Base-by-base conservation (phyloP, 1,140 invertebrate genomes). In the Eriosoma lanigerum region DNA sequence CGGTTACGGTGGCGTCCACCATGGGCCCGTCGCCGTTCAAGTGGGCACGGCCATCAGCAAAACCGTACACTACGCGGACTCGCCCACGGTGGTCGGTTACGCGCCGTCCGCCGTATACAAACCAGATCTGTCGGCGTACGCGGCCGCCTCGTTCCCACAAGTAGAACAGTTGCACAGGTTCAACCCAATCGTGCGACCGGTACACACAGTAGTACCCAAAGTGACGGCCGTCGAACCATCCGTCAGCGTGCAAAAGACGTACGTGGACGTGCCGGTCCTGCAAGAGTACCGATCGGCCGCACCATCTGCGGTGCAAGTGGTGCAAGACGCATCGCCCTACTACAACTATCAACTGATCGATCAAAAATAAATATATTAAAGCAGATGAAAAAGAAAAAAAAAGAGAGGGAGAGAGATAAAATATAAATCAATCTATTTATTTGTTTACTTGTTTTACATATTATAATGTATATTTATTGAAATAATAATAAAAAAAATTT, bases 31-130 rank as follows among this genome's bases (percentile, higher is more conserved):
- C 70, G 82, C 83, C 81, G 83, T 82, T 80, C 83, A 83, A 6
- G 75, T 82, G 9, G 82, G 80, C 29, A 80, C 80, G 13, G 82
- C 83, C 81, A 73, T 85, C 81, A 80, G 83, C 46, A 85, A 86
- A 82, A 84, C 83, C 81, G 84, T 86, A 15, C 46, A 68, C 38
- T 68, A 68, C 32, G 66, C 66, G 8, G 66, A 46, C 66, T 38
- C 4, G 15, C 21, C 66, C 12, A 84, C 86, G 1, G 86, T 86
- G 17, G 86, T 85, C 68, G 86, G 86, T 29, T 86, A 86, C 82
- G 83, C 72, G 26, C 82, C 82, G 21, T 76, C 83, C 62, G 72
- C 82, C 68, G 81, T 84, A 8, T 76, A 82, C 81, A 84, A 84
- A 50, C 83, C 83, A 24, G 82, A 83, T 81, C 81, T 84, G 26